Conservation (phyloP, 2,797 vertebrate genomes). For the Lemur catta region DNA sequence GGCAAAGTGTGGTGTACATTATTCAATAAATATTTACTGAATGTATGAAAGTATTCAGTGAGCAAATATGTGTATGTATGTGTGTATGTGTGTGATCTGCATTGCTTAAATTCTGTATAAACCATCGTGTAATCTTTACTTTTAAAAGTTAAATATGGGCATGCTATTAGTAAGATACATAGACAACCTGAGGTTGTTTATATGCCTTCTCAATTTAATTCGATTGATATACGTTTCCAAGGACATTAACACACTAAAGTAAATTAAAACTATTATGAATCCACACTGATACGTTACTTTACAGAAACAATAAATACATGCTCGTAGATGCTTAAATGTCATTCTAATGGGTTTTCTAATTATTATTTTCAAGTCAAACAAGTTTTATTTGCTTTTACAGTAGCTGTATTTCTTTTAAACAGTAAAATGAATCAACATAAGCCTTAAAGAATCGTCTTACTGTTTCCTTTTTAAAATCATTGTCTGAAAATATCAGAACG, state of each 20-base stretch:
- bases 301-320: neutral
- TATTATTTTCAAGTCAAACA: neutral
- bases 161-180: neutral
- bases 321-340: neutral
- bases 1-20: neutral
- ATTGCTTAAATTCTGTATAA: neutral
- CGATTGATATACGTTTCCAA: neutral
- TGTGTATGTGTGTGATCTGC: neutral
- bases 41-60: neutral
- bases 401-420: neutral
- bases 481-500: neutral
- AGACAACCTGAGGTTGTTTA: neutral
- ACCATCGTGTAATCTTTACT: neutral
- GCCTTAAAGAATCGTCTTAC: neutral
- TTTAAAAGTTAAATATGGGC: neutral
- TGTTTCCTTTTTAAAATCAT: neutral
- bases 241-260: neutral
- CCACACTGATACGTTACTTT: neutral
- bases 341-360: neutral
- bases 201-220: neutral
- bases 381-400: neutral
- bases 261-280: neutral
- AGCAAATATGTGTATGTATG: neutral
- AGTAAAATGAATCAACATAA: neutral
- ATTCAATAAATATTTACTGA: neutral